A percentile compares a stretch with the other conserved stretches of the same genome.
Evolutionary conservation across 1,140 invertebrate genomes (phyloP).

Genomic region (Ruditapes philippinarum): DNA sequence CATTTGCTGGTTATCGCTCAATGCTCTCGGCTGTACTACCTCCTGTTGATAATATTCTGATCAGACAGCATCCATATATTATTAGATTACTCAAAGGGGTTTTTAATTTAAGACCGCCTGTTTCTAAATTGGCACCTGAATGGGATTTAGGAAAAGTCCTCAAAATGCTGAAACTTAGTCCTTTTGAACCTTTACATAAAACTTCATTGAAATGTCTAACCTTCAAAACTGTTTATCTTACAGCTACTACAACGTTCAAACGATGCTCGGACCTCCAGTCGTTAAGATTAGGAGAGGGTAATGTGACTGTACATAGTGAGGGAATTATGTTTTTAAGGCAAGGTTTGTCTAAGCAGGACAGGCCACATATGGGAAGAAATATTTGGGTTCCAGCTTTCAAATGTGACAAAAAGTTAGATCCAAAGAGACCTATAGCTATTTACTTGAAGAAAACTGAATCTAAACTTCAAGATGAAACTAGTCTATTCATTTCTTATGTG

Average conservation of each 20-base stretch:
- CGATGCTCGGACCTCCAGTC: slow-evolving; percentile 61
- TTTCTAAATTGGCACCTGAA: background rate
- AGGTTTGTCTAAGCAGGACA: background rate
- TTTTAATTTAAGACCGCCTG: background rate
- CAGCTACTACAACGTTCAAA: slow-evolving; percentile 31
- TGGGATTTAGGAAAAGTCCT: slow-evolving; percentile 22
- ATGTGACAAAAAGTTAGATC: background rate
- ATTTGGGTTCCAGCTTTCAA: background rate
- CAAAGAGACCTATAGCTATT: background rate
- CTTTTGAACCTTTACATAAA: slow-evolving; percentile 33
- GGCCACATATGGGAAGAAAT: background rate
- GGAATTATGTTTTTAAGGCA: background rate
- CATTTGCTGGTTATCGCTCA: slow-evolving; percentile 30
- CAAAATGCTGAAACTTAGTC: background rate
- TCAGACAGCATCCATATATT: background rate
- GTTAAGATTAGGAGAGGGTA: slow-evolving; percentile 41
- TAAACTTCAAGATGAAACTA: background rate
- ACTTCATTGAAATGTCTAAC: background rate
- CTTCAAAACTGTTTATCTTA: slow-evolving; percentile 16
- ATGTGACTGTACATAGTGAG: slow-evolving; percentile 19
- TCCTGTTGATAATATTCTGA: background rate
- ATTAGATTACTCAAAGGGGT: background rate
- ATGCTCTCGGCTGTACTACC: slow-evolving; percentile 4
- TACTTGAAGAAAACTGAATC: slow-evolving; percentile 10
- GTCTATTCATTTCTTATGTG: too few relatives aligned